phyloP scores from a whole-genome alignment of 2,888 invertebrate genomes.

The Drosophila meridionalis region DNA sequence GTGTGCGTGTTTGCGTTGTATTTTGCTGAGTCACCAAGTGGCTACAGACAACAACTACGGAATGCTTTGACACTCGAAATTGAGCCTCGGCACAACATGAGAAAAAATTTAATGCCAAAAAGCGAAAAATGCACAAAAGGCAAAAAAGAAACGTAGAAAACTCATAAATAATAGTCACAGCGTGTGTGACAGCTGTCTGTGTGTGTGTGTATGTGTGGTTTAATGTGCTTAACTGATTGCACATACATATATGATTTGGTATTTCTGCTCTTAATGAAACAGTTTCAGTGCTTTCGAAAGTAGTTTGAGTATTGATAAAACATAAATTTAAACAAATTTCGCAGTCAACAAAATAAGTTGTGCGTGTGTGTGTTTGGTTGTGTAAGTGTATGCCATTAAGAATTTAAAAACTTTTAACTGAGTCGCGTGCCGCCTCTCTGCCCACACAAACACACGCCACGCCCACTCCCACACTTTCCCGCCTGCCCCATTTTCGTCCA shows the following conservation, averaged over 20 bases:
- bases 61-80: constrained; percentile 73
- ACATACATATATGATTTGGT: not conserved
- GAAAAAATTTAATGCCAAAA: constrained; percentile 68
- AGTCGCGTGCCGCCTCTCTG: not conserved
- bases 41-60: constrained; percentile 40
- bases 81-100: constrained; percentile 61
- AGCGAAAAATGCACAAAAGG: constrained; percentile 67
- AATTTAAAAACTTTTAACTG: constrained; percentile 49
- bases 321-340: constrained; percentile 1
- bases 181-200: constrained; percentile 15
- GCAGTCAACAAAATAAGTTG: not conserved
- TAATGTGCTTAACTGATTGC: constrained; percentile 12
- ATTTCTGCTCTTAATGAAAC: not conserved
- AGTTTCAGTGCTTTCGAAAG: no score
- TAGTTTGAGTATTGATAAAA: not conserved
- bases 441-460: constrained; percentile 1
- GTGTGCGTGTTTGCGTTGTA: constrained; percentile 16
- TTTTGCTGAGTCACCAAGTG: constrained; percentile 71
- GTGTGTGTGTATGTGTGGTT: constrained; percentile 5
- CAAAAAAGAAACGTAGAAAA: constrained; percentile 67
- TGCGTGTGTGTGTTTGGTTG: constrained; percentile 1
- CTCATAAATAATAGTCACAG: constrained; percentile 73
- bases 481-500: constrained; percentile 22
- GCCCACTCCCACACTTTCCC: not conserved
- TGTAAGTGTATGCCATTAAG: constrained; percentile 1